These are phyloP conservation scores for Drosophila tanythrix DNA, from an alignment of 2,888 invertebrate genomes.

Conservation along the genomic window DNA sequence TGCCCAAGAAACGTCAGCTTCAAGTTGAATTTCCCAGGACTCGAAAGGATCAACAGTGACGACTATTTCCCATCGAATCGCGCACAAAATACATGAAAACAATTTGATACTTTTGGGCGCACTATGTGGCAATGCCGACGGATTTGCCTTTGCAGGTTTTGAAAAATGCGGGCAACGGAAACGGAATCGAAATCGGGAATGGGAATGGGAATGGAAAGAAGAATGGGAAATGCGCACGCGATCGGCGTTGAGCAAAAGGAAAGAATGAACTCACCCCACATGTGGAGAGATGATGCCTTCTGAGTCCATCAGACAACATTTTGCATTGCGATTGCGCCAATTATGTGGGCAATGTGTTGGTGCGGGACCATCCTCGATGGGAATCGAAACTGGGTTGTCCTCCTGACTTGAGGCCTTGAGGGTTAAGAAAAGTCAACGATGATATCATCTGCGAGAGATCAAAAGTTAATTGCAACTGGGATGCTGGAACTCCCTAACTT, in stretches of 20 bases:
- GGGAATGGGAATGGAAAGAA: constrained; percentile 6
- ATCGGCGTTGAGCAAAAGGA: constrained; percentile 54
- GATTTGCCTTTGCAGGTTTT: constrained; percentile 65
- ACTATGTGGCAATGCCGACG: constrained; percentile 59
- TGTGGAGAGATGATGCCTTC: constrained; percentile 44
- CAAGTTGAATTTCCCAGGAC: constrained; percentile 53
- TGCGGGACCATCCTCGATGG: constrained; percentile 45
- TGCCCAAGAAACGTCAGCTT: constrained; percentile 27
- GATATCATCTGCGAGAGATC: constrained; percentile 62
- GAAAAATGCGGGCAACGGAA: constrained; percentile 74
- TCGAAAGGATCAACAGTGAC: constrained; percentile 44
- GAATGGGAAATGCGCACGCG: constrained; percentile 70
- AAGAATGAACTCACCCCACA: constrained; percentile 65
- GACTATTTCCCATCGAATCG: constrained; percentile 68
- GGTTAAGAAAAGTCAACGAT: constrained; percentile 54
- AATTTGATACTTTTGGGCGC: constrained; percentile 79
- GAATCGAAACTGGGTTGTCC: constrained; percentile 39
- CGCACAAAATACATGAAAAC: constrained; percentile 60
- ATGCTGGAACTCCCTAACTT: neutral
- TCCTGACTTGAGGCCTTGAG: constrained; percentile 26
- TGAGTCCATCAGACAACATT: constrained; percentile 71
- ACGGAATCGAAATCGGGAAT: constrained; percentile 42
- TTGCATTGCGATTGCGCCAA: constrained; percentile 70
- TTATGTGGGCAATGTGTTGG: constrained; percentile 64
- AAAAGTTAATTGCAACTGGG: constrained; percentile 57